These are phyloP conservation scores for Parapsyche elsis DNA, from an alignment of 1,140 invertebrate species.

Conservation along the genomic window DNA sequence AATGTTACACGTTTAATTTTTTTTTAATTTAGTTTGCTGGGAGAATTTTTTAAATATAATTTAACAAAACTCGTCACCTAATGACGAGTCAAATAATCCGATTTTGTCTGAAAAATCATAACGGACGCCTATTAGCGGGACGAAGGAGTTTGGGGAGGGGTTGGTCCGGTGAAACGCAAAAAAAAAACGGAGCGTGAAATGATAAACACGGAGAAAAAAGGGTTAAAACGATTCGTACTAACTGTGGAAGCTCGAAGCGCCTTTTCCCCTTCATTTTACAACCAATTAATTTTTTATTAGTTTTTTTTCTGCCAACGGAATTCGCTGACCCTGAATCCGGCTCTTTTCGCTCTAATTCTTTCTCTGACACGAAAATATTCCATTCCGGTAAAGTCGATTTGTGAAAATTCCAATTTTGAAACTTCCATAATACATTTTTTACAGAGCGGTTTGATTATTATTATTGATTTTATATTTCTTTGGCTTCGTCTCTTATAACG, in stretches of 20 bases:
- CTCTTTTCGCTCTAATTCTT: neutral
- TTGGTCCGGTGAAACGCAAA: slow-evolving; percentile 1
- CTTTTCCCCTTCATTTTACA: slow-evolving; percentile 12
- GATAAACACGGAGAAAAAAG: slow-evolving; percentile 15
- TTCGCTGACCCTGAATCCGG: neutral
- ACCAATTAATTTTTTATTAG: slow-evolving; percentile 19
- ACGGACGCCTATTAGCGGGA: slow-evolving; percentile 20
- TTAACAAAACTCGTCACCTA: neutral
- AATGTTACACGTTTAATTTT: neutral
- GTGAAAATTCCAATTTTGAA: too few relatives aligned
- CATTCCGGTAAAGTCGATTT: too few relatives aligned
- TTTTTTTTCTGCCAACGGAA: neutral
- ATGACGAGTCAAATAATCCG: slow-evolving; percentile 14
- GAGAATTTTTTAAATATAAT: neutral
- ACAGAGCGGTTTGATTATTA: too few relatives aligned
- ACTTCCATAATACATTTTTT: too few relatives aligned
- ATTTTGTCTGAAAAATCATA: slow-evolving; percentile 14
- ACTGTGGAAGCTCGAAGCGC: neutral
- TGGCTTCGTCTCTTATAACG: too few relatives aligned
- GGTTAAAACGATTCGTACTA: slow-evolving; percentile 13
- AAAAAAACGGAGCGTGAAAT: slow-evolving; percentile 25
- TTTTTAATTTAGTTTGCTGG: neutral
- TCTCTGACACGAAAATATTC: too few relatives aligned
- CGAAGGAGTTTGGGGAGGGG: too few relatives aligned
- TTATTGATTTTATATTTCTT: too few relatives aligned